Evolutionary conservation across 2,888 invertebrate species (phyloP).

Genomic region (Corythucha ciliata): DNA sequence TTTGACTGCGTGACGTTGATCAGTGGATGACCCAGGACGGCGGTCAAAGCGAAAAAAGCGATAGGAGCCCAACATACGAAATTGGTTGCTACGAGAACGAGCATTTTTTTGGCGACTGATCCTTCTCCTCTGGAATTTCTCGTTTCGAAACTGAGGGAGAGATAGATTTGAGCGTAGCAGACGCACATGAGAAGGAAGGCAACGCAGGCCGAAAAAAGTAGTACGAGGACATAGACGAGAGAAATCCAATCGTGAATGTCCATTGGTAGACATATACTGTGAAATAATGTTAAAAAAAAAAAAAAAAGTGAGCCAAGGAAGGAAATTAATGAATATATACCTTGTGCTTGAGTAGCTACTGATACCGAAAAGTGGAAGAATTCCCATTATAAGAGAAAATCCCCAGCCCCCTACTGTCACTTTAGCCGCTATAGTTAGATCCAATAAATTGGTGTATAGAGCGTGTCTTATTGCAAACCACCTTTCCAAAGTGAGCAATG

Average conservation of each 20-base stretch:
- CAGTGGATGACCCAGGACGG: constrained; percentile 70
- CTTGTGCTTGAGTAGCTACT: constrained; percentile 81
- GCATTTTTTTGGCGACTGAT: constrained; percentile 82
- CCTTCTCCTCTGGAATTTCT: constrained; percentile 50
- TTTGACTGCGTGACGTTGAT: constrained; percentile 73
- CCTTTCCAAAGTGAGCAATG: constrained; percentile 75
- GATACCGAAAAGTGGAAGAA: constrained; percentile 69
- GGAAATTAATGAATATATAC: constrained; percentile 39
- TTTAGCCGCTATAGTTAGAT: constrained; percentile 58
- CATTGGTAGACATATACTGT: constrained; percentile 79
- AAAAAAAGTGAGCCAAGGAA: not conserved
- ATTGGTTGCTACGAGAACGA: constrained; percentile 73
- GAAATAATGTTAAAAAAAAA: constrained; percentile 34
- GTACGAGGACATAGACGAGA: constrained; percentile 59
- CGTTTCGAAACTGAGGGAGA: constrained; percentile 35
- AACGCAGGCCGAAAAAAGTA: constrained; percentile 65
- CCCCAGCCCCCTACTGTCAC: constrained; percentile 73
- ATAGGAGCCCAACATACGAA: constrained; percentile 80
- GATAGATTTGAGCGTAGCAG: constrained; percentile 78
- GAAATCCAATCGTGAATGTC: constrained; percentile 61
- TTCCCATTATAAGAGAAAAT: constrained; percentile 65
- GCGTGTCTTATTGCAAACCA: constrained; percentile 79
- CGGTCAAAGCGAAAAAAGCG: constrained; percentile 79
- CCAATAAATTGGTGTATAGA: constrained; percentile 70
- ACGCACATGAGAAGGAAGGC: constrained; percentile 75